These are phyloP conservation scores for Girardinus metallicus DNA, from an alignment of 2,797 vertebrate species.

Conservation along the genomic window DNA sequence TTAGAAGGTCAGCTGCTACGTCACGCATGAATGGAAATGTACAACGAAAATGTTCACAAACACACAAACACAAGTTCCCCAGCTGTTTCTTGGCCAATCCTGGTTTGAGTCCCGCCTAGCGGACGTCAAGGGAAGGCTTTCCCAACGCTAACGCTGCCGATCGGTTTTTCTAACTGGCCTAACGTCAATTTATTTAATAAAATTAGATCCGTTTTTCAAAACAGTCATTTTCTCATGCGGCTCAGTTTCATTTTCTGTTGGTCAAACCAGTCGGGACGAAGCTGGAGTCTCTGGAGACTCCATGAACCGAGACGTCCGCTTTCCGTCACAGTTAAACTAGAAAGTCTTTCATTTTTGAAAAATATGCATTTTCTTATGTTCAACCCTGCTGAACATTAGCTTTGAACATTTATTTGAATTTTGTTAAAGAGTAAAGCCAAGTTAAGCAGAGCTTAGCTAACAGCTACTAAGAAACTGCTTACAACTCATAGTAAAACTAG, in stretches of 20 bases:
- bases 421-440: no score
- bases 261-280: neutral
- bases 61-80: slow-evolving; percentile 32
- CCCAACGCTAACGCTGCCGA: neutral
- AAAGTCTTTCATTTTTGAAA: no score
- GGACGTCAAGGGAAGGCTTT: slow-evolving; percentile 9
- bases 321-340: no score
- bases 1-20: slow-evolving; percentile 63
- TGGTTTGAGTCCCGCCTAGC: slow-evolving; percentile 24
- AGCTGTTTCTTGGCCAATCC: slow-evolving; percentile 47
- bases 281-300: neutral
- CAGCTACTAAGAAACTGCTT: no score
- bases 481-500: no score
- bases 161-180: neutral
- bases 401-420: no score
- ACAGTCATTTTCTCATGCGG: neutral
- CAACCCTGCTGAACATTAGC: no score
- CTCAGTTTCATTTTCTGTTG: neutral
- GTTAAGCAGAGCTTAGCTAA: no score
- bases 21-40: slow-evolving; percentile 29
- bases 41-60: slow-evolving; percentile 24
- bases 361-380: no score
- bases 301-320: neutral
- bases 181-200: neutral
- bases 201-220: neutral